Percentiles rank a stretch among this genome's conserved stretches.
phyloP scores from a whole-genome alignment of 2,113 vertebrate species.

The Apeltes quadracus region DNA sequence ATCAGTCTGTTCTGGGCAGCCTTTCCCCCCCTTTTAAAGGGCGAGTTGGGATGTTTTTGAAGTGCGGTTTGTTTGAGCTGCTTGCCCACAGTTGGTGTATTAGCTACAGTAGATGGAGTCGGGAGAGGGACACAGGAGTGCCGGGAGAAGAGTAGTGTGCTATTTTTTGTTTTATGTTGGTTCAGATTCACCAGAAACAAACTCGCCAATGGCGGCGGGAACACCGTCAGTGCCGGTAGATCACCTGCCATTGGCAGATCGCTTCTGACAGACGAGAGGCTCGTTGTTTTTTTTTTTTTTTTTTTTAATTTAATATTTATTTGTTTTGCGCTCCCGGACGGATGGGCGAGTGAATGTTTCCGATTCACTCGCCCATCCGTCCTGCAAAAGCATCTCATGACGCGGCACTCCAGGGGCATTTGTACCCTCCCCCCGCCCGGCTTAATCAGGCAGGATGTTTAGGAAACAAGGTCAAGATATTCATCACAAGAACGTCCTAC shows the following conservation, averaged over 20 bases:
- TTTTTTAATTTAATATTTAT: too few species aligned
- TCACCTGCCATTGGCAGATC: too few species aligned
- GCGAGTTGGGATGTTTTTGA: background rate
- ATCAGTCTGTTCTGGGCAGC: constrained; percentile 36
- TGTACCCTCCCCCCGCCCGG: background rate
- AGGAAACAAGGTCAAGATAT: constrained; percentile 49
- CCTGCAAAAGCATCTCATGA: constrained; percentile 8
- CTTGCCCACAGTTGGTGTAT: background rate
- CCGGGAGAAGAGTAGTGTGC: background rate
- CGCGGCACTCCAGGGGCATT: constrained; percentile 13
- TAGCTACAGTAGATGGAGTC: background rate
- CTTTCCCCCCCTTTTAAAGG: background rate
- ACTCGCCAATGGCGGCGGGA: too few species aligned
- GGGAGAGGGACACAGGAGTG: background rate
- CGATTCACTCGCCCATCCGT: constrained; percentile 43
- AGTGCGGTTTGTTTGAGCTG: background rate
- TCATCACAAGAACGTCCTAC: constrained; percentile 43
- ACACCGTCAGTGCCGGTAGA: too few species aligned
- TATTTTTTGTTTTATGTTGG: too few species aligned
- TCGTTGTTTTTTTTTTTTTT: too few species aligned
- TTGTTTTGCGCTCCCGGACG: too few species aligned
- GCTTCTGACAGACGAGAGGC: too few species aligned
- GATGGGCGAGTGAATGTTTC: too few species aligned
- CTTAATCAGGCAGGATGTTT: constrained; percentile 3
- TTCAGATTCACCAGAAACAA: too few species aligned